Evolutionary conservation across 2,888 invertebrate genomes (phyloP).

Genomic region (Esperia sulphurella): DNA sequence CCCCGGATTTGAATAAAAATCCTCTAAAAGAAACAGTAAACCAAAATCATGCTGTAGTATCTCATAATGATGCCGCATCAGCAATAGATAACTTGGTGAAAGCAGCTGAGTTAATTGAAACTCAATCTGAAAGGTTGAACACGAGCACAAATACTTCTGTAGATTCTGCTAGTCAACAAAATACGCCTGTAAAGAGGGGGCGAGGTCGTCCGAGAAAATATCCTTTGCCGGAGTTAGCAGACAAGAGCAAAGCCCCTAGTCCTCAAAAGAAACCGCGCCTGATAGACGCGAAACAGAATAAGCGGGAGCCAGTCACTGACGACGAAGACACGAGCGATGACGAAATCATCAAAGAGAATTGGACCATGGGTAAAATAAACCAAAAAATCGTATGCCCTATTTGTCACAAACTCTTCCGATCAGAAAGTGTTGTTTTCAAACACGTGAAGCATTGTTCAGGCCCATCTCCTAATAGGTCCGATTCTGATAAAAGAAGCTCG

Average conservation of each 20-base stretch:
- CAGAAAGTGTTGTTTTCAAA: constrained; percentile 74
- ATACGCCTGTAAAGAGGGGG: constrained; percentile 61
- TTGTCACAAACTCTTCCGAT: constrained; percentile 69
- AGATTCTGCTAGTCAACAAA: constrained; percentile 31
- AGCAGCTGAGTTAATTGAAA: constrained; percentile 69
- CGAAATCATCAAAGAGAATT: constrained; percentile 61
- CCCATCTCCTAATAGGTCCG: constrained; percentile 66
- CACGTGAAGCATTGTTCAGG: constrained; percentile 76
- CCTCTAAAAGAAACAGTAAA: constrained; percentile 31
- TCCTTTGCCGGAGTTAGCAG: constrained; percentile 49
- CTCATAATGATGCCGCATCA: constrained; percentile 48
- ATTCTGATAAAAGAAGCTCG: constrained; percentile 56
- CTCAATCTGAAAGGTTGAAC: constrained; percentile 48
- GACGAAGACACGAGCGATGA: constrained; percentile 37
- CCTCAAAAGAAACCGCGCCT: constrained; percentile 61
- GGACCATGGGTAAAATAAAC: constrained; percentile 77
- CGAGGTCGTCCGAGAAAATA: constrained; percentile 69
- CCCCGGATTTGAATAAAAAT: constrained; percentile 27
- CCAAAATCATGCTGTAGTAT: constrained; percentile 29
- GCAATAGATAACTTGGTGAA: constrained; percentile 69
- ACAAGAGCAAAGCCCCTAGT: constrained; percentile 38
- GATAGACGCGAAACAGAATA: constrained; percentile 43
- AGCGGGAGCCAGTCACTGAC: constrained; percentile 38
- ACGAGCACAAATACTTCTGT: constrained; percentile 17
- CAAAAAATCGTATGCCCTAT: constrained; percentile 74